A percentile compares a stretch with the other conserved stretches of the same genome.
phyloP scores from a whole-genome alignment of 1,140 invertebrate genomes.

The Drosophila nigromelanica region DNA sequence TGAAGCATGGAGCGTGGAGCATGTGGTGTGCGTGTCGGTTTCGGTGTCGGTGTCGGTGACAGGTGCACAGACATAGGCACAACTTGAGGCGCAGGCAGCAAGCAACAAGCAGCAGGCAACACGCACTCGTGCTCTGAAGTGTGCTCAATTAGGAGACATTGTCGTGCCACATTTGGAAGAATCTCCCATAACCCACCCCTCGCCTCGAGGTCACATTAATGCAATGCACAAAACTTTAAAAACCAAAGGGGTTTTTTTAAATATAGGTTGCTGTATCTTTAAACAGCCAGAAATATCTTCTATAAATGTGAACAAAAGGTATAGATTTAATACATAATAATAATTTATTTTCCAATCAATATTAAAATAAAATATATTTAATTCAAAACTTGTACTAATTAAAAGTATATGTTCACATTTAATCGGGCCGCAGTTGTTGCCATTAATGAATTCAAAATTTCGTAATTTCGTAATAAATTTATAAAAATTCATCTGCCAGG shows the following conservation, averaged over 20 bases:
- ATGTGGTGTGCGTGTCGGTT: conserved; percentile 15
- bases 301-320: too few relatives aligned
- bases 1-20: neutral
- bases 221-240: conserved; percentile 16
- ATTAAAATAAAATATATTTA: too few relatives aligned
- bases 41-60: conserved; percentile 18
- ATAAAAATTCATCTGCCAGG: too few relatives aligned
- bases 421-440: too few relatives aligned
- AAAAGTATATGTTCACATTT: too few relatives aligned
- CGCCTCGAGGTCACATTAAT: neutral
- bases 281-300: too few relatives aligned
- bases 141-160: conserved; percentile 43
- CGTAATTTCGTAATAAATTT: too few relatives aligned
- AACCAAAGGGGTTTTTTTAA: neutral
- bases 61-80: conserved; percentile 16
- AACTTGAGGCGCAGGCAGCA: neutral
- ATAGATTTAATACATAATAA: too few relatives aligned
- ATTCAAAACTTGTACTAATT: too few relatives aligned
- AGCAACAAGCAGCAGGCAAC: neutral
- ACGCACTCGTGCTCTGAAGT: conserved; percentile 3
- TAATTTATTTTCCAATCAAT: too few relatives aligned
- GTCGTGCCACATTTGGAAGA: conserved; percentile 13
- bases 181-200: neutral
- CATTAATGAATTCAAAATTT: too few relatives aligned
- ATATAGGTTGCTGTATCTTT: too few relatives aligned